A percentile compares a stretch with the other conserved stretches of the same genome.
These are phyloP conservation scores for Coenonympha glycerion DNA, from an alignment of 2,888 invertebrate species.

Conservation along the genomic window DNA sequence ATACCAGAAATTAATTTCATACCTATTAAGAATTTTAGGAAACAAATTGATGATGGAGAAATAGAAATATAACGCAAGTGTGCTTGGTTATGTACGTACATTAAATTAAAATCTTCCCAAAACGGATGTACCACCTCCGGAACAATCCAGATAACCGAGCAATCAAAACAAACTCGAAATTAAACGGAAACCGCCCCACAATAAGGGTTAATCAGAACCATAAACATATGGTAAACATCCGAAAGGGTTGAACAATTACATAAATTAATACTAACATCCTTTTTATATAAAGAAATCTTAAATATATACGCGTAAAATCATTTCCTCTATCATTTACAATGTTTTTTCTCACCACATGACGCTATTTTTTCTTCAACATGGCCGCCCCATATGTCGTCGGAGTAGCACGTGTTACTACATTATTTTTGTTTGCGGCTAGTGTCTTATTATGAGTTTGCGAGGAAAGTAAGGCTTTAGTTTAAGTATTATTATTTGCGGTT, in stretches of 20 bases:
- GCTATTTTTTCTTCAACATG: conserved; percentile 56
- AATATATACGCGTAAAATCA: conserved; percentile 68
- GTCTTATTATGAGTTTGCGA: conserved; percentile 19
- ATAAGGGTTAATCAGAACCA: conserved; percentile 56
- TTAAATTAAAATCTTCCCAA: conserved; percentile 14
- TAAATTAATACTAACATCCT: conserved; percentile 71
- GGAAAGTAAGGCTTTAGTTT: conserved; percentile 1
- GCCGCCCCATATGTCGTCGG: conserved; percentile 53
- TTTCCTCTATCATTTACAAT: conserved; percentile 64
- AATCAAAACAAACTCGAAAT: conserved; percentile 71
- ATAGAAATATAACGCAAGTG: no score
- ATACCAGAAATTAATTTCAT: no score
- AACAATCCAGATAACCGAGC: conserved; percentile 48
- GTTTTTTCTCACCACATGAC: conserved; percentile 64
- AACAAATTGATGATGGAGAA: no score
- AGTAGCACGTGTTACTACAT: conserved; percentile 52
- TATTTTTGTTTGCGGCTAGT: conserved; percentile 13
- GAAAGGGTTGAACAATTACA: conserved; percentile 70
- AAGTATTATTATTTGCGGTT: conserved; percentile 1
- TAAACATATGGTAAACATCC: conserved; percentile 63
- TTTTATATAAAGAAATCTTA: conserved; percentile 54
- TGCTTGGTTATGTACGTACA: no score
- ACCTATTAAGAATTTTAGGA: no score
- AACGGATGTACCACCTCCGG: conserved; percentile 41
- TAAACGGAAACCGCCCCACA: conserved; percentile 55